Percentiles rank a stretch among this genome's conserved stretches.
These are phyloP conservation scores for Syrrhaptes paradoxus DNA, from an alignment of 2,113 vertebrate genomes.

Conservation along the genomic window DNA sequence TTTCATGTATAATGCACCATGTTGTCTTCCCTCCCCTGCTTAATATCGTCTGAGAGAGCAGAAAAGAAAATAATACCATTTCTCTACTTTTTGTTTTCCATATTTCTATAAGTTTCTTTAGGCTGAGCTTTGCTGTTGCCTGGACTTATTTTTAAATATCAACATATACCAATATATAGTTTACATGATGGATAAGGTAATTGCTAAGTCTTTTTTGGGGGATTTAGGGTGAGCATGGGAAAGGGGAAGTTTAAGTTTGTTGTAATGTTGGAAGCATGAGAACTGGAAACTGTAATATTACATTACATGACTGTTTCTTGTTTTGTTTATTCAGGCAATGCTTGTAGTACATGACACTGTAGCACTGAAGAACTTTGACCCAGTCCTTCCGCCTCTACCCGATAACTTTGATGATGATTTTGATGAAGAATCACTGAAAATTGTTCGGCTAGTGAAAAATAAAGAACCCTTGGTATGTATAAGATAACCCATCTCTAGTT, in stretches of 20 bases:
- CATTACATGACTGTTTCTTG: neutral
- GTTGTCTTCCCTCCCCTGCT: neutral
- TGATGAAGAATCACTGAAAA: conserved; percentile 95
- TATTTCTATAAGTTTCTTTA: neutral
- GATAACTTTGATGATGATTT: conserved; percentile 88
- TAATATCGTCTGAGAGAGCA: neutral
- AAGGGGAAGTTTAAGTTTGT: neutral
- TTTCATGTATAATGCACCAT: neutral
- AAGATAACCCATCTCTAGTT: neutral
- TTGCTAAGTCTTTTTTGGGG: neutral
- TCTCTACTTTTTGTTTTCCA: neutral
- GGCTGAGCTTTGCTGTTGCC: neutral
- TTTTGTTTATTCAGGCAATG: conserved; percentile 80
- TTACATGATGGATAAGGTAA: neutral
- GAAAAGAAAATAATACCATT: neutral
- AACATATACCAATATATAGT: neutral
- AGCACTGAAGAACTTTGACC: conserved; percentile 95
- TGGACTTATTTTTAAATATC: neutral
- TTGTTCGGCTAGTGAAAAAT: conserved; percentile 94
- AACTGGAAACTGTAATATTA: neutral
- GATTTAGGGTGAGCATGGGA: neutral
- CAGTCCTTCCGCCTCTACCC: conserved; percentile 88
- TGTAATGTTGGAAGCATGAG: neutral
- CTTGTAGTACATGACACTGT: conserved; percentile 92
- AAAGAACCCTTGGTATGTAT: conserved; percentile 90